A percentile compares a stretch with the other conserved stretches of the same genome.
Evolutionary conservation across 2,113 vertebrate species (phyloP).

Genomic region (Tragelaphus imberbis): DNA sequence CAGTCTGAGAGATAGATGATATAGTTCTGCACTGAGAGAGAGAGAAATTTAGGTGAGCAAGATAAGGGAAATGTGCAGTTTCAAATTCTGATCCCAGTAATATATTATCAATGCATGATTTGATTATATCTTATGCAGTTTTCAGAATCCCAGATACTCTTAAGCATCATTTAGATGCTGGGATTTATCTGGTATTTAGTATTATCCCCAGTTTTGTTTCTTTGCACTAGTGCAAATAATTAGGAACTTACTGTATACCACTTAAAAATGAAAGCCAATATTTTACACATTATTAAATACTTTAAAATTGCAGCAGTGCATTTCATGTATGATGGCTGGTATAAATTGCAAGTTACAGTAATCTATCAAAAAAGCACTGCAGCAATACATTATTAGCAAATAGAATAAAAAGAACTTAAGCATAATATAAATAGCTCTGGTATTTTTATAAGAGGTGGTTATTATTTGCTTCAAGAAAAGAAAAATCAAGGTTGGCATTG

Average conservation of each 20-base stretch:
- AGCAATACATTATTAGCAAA: slow-evolving; percentile 6
- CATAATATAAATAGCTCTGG: slow-evolving; percentile 33
- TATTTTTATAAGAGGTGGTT: slow-evolving; percentile 22
- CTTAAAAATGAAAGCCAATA: neutral
- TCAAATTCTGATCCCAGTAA: neutral
- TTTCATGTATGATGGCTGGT: neutral
- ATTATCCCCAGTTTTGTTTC: neutral
- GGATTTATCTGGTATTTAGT: neutral
- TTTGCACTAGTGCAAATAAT: neutral
- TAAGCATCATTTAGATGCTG: neutral
- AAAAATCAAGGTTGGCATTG: slow-evolving; percentile 29
- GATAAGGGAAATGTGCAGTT: neutral
- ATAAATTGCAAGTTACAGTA: neutral
- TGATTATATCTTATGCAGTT: neutral
- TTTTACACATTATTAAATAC: slow-evolving; percentile 24
- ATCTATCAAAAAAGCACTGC: neutral
- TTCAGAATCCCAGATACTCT: neutral
- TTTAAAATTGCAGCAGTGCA: neutral
- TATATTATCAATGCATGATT: neutral
- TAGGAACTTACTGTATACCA: neutral
- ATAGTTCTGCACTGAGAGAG: neutral
- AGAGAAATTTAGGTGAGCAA: neutral
- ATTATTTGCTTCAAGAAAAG: slow-evolving; percentile 48
- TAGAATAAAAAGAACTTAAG: slow-evolving; percentile 26
- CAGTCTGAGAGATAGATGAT: neutral